Evolutionary conservation across 2,888 invertebrate species (phyloP).

Genomic region (Lasioglossum malachurum): DNA sequence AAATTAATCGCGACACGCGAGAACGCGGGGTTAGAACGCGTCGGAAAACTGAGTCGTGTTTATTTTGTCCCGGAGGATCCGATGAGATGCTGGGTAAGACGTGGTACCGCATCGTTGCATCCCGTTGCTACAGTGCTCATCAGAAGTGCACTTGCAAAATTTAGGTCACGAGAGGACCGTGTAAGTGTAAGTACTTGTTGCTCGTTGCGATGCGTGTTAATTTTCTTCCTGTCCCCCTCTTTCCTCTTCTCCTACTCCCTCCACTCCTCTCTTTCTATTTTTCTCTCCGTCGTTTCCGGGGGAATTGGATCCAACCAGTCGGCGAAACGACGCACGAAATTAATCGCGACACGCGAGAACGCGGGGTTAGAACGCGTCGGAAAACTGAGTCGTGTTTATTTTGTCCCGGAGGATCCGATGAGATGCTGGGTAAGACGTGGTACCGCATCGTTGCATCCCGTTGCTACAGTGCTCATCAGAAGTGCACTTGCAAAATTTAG

Average conservation of each 20-base stretch:
- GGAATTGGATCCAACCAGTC: background rate
- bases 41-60: too few relatives aligned
- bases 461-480: too few relatives aligned
- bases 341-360: background rate
- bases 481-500: too few relatives aligned
- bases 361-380: background rate
- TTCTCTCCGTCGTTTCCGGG: background rate
- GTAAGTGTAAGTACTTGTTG: slow-evolving; percentile 50
- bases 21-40: too few relatives aligned
- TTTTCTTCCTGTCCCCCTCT: slow-evolving; percentile 22
- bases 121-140: too few relatives aligned
- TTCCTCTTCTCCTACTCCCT: background rate
- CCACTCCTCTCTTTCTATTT: background rate
- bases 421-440: background rate
- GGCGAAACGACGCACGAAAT: background rate
- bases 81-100: too few relatives aligned
- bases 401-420: background rate
- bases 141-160: too few relatives aligned
- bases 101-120: too few relatives aligned
- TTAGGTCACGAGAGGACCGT: background rate
- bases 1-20: too few relatives aligned
- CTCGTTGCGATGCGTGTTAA: slow-evolving; percentile 45
- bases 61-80: too few relatives aligned
- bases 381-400: background rate
- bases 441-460: background rate